Conservation (phyloP, 92 coral and sea anemone genomes). For the Anthopleura xanthogrammica region DNA sequence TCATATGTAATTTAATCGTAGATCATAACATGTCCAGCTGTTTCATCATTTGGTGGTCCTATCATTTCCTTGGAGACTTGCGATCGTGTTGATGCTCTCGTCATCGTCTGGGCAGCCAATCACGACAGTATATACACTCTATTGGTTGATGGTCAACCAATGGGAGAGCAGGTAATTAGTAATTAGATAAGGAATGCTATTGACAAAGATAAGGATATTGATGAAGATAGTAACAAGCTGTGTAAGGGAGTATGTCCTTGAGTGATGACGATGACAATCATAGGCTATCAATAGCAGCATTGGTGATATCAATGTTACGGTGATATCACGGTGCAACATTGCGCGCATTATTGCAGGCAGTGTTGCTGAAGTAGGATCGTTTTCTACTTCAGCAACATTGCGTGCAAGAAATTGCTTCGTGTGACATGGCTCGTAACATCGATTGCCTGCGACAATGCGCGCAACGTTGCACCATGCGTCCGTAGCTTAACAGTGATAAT, state of each 20-base stretch:
- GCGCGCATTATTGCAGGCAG: too few relatives aligned
- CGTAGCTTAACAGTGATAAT: not conserved
- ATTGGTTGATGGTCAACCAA: conserved; percentile 68
- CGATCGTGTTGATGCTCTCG: conserved; percentile 64
- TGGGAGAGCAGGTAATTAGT: conserved; percentile 60
- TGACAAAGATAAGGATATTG: not conserved
- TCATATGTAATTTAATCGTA: not conserved
- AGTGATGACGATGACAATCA: not conserved
- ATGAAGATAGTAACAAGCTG: not conserved
- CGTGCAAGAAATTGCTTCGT: too few relatives aligned
- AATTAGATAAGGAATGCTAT: not conserved
- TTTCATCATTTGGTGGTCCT: conserved; percentile 71
- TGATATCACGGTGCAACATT: too few relatives aligned
- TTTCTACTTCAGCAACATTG: too few relatives aligned
- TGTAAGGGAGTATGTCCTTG: not conserved
- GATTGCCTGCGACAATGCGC: too few relatives aligned
- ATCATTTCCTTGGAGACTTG: conserved; percentile 75
- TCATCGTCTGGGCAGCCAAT: conserved; percentile 67
- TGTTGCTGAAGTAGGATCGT: too few relatives aligned
- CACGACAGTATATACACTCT: conserved; percentile 47
- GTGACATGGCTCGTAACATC: too few relatives aligned
- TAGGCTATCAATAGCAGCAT: not conserved
- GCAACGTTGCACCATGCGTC: too few relatives aligned
- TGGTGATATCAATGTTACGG: not conserved
- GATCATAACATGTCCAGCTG: conserved; percentile 59